Percentiles rank a stretch among this genome's conserved stretches.
phyloP scores from a whole-genome alignment of 1,140 invertebrate species.

The Lethrus apterus region DNA sequence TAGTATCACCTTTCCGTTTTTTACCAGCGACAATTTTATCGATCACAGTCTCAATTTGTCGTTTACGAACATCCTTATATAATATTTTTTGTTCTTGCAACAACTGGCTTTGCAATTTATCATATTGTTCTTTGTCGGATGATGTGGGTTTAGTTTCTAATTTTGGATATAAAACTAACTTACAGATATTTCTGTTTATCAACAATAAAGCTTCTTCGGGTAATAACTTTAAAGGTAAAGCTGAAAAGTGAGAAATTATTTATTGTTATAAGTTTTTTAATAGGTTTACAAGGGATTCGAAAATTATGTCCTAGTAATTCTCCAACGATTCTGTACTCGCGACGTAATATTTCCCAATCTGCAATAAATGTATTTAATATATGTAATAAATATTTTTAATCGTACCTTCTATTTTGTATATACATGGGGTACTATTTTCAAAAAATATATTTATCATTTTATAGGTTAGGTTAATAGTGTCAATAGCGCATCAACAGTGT shows the following conservation, averaged over 20 bases:
- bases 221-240: constrained; percentile 30
- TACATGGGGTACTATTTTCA: background rate
- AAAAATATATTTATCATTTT: background rate
- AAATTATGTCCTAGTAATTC: constrained; percentile 27
- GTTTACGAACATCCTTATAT: constrained; percentile 28
- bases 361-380: constrained; percentile 1
- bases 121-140: constrained; percentile 16
- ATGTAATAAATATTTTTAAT: background rate
- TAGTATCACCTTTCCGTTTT: constrained; percentile 28
- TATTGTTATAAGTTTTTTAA: background rate
- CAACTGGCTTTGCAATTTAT: constrained; percentile 24
- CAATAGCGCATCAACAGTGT: too few relatives aligned
- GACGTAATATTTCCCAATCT: constrained; percentile 31
- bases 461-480: too few relatives aligned
- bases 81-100: constrained; percentile 26
- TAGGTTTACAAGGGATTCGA: constrained; percentile 20
- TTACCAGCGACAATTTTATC: constrained; percentile 35
- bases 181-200: constrained; percentile 26
- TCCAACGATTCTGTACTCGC: constrained; percentile 32
- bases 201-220: constrained; percentile 34
- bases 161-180: constrained; percentile 15
- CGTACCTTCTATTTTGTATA: background rate
- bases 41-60: constrained; percentile 29
- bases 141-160: constrained; percentile 10
- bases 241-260: constrained; percentile 17